Percentiles rank a stretch among this genome's conserved stretches.
Conservation (phyloP, 2,113 vertebrate species). For the Rhea pennata region DNA sequence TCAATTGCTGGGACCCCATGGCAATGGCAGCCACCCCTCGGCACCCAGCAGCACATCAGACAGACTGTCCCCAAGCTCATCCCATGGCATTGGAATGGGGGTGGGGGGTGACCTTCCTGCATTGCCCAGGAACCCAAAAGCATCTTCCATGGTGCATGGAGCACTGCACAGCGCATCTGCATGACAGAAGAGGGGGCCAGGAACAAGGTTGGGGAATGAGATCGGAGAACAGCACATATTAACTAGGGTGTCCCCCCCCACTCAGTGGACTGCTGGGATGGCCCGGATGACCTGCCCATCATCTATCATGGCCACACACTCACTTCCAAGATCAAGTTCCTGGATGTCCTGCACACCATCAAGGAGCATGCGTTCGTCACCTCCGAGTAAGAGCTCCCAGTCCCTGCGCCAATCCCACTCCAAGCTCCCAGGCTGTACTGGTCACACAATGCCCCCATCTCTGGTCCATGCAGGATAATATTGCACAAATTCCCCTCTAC, state of each 20-base stretch:
- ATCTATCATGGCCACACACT: constrained; percentile 90
- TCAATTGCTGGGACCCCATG: fast-evolving
- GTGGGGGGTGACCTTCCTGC: neutral
- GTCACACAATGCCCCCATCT: neutral
- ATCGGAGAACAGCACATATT: neutral
- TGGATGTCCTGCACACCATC: constrained; percentile 88
- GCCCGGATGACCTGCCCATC: constrained; percentile 88
- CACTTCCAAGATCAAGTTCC: constrained; percentile 91
- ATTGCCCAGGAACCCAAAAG: neutral
- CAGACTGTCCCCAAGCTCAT: neutral
- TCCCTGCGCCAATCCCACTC: neutral
- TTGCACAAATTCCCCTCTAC: neutral
- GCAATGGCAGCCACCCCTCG: neutral
- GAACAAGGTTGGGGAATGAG: neutral
- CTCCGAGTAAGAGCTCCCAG: constrained; percentile 79
- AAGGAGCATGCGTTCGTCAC: constrained; percentile 89
- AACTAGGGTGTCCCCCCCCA: neutral
- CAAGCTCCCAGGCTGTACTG: neutral
- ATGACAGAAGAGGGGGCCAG: neutral
- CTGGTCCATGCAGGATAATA: neutral
- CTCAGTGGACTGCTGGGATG: constrained; percentile 91
- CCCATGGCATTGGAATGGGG: fast-evolving
- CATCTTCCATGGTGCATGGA: fast-evolving
- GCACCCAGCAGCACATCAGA: neutral
- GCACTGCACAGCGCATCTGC: neutral